Base-by-base conservation (phyloP, 2,797 vertebrate genomes). In the Helicolenus hilgendorfi region DNA sequence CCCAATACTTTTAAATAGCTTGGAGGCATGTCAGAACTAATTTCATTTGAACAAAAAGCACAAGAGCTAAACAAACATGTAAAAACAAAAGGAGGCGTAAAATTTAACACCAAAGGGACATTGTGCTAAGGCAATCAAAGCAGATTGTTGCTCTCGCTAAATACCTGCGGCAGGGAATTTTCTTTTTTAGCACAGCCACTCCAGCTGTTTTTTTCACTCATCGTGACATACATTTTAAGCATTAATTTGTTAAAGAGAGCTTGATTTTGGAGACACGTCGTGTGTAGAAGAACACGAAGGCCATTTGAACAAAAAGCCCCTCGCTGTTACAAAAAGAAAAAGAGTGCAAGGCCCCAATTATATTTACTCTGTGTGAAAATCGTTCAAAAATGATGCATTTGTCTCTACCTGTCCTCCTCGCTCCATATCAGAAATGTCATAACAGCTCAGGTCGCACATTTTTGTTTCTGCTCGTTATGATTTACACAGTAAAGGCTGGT, bases 41-140 rank as follows among this genome's bases (percentile, higher is more conserved):
- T 93, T 84, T 90, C 6, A 91, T 75, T 65, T 68, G 64, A 93
- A 81, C 81, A 81, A 87, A 92, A 90, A 88, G 77, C 79, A 71
- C 69, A 67, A 77, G 24, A 80, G 87, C 82, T 79, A 81, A 91
- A 84, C 80, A 94, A 90, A 91, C 74, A 78, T 36, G 53, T 33
- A 84, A 81, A 88, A 90, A 83, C 72, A 89, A 88, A 91, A 88
- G 67, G 24, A 24, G 3, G 49, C 65, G 60, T 90, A 56, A 79
- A 88, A 81, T 89, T 87, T 88, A 77, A 77, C 78, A 90, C 72
- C 69, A 72, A 85, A 76, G 76, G 80, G 75, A 83, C 70, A 63
- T 33, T 69, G 72, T 31, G 81, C 35, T 64, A 62, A 91, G 41
- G 76, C 80, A 91, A 92, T 91, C 82, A 83, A 89, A 92, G 89